A percentile compares a stretch with the other conserved stretches of the same genome.
phyloP scores from a whole-genome alignment of 92 coral and sea anemone species.

The Muricea muricata region DNA sequence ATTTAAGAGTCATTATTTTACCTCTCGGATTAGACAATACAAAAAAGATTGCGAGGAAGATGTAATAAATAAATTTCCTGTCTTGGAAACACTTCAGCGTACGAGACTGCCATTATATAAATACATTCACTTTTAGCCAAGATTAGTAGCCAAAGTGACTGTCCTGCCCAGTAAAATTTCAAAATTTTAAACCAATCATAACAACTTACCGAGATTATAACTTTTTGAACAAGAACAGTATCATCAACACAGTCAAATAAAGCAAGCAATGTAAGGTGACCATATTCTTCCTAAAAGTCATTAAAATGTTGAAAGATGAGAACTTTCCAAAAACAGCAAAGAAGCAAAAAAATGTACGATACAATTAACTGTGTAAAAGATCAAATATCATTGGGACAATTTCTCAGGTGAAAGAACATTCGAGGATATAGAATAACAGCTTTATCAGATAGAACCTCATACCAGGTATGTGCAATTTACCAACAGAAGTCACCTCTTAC shows the following conservation, averaged over 20 bases:
- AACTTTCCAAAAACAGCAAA: neutral
- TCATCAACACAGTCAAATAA: constrained; percentile 92
- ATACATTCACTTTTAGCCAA: too few species aligned
- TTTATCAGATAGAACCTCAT: too few species aligned
- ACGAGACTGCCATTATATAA: too few species aligned
- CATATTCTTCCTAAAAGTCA: constrained; percentile 83
- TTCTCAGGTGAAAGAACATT: neutral
- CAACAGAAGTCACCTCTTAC: constrained; percentile 40
- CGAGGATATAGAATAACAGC: too few species aligned
- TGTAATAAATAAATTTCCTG: too few species aligned
- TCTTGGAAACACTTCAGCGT: too few species aligned
- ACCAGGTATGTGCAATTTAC: neutral
- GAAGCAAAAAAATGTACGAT: neutral
- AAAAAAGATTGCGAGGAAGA: too few species aligned
- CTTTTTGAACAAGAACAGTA: constrained; percentile 89
- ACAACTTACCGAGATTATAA: constrained; percentile 78
- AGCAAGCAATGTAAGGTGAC: constrained; percentile 85
- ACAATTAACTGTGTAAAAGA: neutral
- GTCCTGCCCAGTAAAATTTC: too few species aligned
- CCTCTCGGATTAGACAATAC: too few species aligned
- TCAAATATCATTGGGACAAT: neutral
- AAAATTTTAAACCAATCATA: neutral
- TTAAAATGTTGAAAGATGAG: neutral
- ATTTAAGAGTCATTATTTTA: too few species aligned
- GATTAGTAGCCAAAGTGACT: too few species aligned